Evolutionary conservation across 2,888 invertebrate genomes (phyloP).

Genomic region (Drosophila hamatofila): DNA sequence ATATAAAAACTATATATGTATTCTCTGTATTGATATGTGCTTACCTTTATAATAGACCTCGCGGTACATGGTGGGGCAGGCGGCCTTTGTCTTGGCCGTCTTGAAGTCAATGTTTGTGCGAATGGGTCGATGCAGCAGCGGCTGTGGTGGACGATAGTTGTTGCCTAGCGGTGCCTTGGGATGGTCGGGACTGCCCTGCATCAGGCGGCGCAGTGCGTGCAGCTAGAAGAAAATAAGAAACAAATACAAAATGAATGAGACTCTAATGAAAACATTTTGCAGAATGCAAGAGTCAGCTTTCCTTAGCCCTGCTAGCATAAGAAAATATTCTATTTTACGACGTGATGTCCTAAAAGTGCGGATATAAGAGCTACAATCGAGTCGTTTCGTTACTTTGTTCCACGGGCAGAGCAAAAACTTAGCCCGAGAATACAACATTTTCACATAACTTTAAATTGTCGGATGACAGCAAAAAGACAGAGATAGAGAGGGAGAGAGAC

Average conservation of each 20-base stretch:
- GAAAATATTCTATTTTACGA: slow-evolving; percentile 1
- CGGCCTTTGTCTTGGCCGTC: slow-evolving; percentile 91
- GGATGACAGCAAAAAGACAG: not conserved
- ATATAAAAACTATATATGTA: too few relatives aligned
- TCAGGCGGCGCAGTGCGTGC: slow-evolving; percentile 92
- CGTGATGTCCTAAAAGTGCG: slow-evolving; percentile 5
- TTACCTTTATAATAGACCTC: slow-evolving; percentile 96
- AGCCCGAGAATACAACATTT: slow-evolving; percentile 4
- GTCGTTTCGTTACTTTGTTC: slow-evolving; percentile 2
- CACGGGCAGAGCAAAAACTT: not conserved
- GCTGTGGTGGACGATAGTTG: slow-evolving; percentile 97
- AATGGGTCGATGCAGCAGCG: slow-evolving; percentile 96
- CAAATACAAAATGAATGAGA: slow-evolving; percentile 4
- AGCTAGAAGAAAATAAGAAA: slow-evolving; percentile 87
- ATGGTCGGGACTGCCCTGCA: slow-evolving; percentile 94
- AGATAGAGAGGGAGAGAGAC: not conserved
- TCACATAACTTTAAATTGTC: slow-evolving; percentile 10
- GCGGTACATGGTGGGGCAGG: slow-evolving; percentile 96
- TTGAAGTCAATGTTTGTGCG: slow-evolving; percentile 99
- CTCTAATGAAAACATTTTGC: not conserved
- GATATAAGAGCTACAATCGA: not conserved
- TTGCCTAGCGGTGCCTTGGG: slow-evolving; percentile 96
- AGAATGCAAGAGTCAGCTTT: not conserved
- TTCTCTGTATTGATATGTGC: not conserved
- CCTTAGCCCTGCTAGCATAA: not conserved